phyloP scores from a whole-genome alignment of 1,140 invertebrate species.

The Uloborus diversus region DNA sequence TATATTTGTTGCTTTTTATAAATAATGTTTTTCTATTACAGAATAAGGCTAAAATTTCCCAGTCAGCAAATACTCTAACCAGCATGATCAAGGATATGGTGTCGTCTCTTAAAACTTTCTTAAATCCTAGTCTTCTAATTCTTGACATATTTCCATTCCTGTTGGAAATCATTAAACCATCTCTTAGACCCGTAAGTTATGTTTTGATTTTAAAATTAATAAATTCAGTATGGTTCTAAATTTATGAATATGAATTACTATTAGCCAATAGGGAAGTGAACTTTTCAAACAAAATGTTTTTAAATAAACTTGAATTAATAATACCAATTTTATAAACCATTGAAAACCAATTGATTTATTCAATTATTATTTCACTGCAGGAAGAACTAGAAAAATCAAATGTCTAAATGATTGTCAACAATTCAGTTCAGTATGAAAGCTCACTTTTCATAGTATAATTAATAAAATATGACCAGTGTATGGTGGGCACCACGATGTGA shows the following conservation, averaged over 20 bases:
- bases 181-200: constrained; percentile 75
- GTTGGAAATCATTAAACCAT: constrained; percentile 78
- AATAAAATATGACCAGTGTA: too few relatives aligned
- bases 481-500: too few relatives aligned
- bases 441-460: too few relatives aligned
- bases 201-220: background rate
- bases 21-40: constrained; percentile 2
- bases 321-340: background rate
- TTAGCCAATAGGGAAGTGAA: too few relatives aligned
- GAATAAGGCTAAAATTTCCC: constrained; percentile 21
- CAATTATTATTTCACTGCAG: too few relatives aligned
- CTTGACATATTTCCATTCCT: constrained; percentile 80
- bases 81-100: constrained; percentile 71
- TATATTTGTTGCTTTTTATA: too few relatives aligned
- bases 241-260: background rate
- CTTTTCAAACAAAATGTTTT: background rate
- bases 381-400: too few relatives aligned
- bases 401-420: too few relatives aligned
- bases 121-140: constrained; percentile 70
- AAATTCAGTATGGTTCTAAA: background rate
- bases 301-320: background rate
- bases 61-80: constrained; percentile 13
- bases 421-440: too few relatives aligned
- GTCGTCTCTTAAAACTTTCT: constrained; percentile 71
- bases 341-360: background rate